Evolutionary conservation across 2,888 invertebrate genomes (phyloP), one percentile per base, ranked within the genome.

Genomic region (Scotopteryx bipunctaria): DNA sequence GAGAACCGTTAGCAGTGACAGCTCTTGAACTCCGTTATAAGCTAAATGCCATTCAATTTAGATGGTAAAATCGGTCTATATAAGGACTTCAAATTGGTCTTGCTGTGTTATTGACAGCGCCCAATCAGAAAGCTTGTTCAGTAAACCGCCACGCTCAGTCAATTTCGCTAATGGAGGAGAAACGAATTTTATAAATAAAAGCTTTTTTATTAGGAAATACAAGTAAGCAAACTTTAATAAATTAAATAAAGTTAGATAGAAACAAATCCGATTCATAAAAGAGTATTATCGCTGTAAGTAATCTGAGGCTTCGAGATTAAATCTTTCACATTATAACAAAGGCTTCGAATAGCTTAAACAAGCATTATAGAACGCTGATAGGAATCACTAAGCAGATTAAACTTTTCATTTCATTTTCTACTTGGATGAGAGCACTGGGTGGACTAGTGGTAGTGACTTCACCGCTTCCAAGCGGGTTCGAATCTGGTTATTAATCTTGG

Each of bases 311-410:
- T 56, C 53, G 21, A 66, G 75, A 74, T 75, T 60, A 59, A 61
- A 71, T 73, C 70, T 63, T 48, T 62, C 64, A 70, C 67, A 66
- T 68, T 67, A 67, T 69, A 69, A 66, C 66, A 59, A 67, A 59
- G 40, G 51, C 61, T 64, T 68, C 73, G 66, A 72, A 76, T 61
- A 66, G 70, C 63, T 63, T 50, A 61, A 64, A 67, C 63, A 66
- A 72, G 48, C 64, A 59, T 58, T 55, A n/a, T 56, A 57, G 54
- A 65, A n/a, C n/a, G n/a, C n/a, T 68, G 76, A 79, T 79, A 73
- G 67, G 48, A 68, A 78, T 78, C 73, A 56, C 59, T 47, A 58
- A 52, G 46, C 5, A 40, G 51, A 52, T 41, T 17, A 41, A 45
- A 37, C 46, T 42, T 41, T 46, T 41, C 13, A 46, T 52, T 42